These are phyloP conservation scores for Chaetodon trifasciatus DNA, from an alignment of 2,797 vertebrate species.

Conservation along the genomic window DNA sequence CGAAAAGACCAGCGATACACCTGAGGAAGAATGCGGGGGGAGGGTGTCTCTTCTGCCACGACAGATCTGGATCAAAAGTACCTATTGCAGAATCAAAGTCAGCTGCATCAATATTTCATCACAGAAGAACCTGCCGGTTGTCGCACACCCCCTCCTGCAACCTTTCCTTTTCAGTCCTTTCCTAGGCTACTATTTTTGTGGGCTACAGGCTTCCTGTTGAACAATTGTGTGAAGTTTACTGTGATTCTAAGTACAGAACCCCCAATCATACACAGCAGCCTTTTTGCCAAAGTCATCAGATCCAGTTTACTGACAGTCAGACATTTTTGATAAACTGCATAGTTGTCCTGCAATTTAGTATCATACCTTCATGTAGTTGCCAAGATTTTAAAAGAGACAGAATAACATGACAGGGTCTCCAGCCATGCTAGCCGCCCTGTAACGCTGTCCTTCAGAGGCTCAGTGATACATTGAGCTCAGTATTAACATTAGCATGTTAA, in stretches of 20 bases:
- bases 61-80: conserved; percentile 82
- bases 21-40: conserved; percentile 54
- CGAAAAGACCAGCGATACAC: conserved; percentile 55
- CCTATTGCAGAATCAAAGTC: conserved; percentile 81
- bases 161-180: conserved; percentile 44
- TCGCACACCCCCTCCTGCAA: conserved; percentile 32
- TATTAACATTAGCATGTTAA: neutral
- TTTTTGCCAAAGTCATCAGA: neutral
- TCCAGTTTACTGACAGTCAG: neutral
- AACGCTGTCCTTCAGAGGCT: neutral
- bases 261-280: neutral
- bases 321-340: no score
- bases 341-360: no score
- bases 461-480: neutral
- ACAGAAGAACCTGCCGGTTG: conserved; percentile 62
- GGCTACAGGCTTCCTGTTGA: neutral
- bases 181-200: conserved; percentile 4
- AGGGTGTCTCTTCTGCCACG: conserved; percentile 52
- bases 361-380: neutral
- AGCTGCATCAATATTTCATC: conserved; percentile 80
- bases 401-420: neutral
- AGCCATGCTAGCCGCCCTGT: neutral
- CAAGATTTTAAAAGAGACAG: neutral
- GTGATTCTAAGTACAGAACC: neutral
- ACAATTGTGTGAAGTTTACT: neutral